These are phyloP conservation scores for Zapus hudsonius DNA, from an alignment of 2,113 vertebrate species.

Conservation along the genomic window DNA sequence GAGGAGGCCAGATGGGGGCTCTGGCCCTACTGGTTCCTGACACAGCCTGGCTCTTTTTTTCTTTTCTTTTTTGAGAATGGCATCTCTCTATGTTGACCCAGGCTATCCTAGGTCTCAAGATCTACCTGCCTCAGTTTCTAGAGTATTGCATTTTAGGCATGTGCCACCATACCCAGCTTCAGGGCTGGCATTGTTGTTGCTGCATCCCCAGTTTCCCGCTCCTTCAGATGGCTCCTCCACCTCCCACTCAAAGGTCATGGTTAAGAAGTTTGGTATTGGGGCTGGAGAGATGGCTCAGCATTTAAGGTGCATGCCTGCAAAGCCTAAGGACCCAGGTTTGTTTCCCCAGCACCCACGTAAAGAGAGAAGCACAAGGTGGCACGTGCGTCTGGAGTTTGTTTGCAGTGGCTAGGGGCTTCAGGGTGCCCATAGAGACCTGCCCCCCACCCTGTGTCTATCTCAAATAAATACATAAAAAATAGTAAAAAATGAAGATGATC, in stretches of 20 bases:
- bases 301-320: too few species aligned
- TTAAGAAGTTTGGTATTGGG: too few species aligned
- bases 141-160: background rate
- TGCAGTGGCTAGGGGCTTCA: too few species aligned
- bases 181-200: background rate
- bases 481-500: background rate
- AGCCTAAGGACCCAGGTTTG: too few species aligned
- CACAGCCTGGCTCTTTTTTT: background rate
- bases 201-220: background rate
- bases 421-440: too few species aligned
- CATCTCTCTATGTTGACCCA: background rate
- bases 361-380: too few species aligned
- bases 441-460: too few species aligned
- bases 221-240: background rate
- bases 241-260: background rate
- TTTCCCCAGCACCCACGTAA: too few species aligned
- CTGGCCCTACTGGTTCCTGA: background rate
- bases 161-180: background rate
- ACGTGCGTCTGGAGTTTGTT: too few species aligned
- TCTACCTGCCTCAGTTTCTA: background rate
- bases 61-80: background rate
- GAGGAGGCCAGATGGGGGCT: background rate
- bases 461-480: too few species aligned
- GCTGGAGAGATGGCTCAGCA: too few species aligned
- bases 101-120: background rate